Percentiles rank a stretch among this genome's conserved stretches.
phyloP scores from a whole-genome alignment of 2,797 vertebrate genomes.

The Danio aesculapii region DNA sequence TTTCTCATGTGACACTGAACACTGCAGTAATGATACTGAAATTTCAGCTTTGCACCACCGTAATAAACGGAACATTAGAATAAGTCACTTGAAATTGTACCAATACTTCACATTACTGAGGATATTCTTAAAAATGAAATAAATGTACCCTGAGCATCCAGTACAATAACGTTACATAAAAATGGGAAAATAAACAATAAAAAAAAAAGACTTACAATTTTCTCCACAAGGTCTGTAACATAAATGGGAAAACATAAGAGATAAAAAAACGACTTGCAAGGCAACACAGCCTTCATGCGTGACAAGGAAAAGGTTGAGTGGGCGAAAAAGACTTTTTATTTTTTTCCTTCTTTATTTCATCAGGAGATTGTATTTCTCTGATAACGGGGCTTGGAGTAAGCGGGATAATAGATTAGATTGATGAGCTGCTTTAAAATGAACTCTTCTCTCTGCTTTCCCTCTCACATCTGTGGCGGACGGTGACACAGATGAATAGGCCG shows the following conservation, averaged over 20 bases:
- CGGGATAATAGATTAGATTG: conserved; percentile 64
- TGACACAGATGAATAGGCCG: conserved; percentile 81
- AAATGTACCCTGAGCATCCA: too few relatives aligned
- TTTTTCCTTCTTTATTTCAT: conserved; percentile 17
- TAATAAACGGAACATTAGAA: too few relatives aligned
- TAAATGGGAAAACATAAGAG: conserved; percentile 22
- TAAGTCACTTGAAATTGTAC: too few relatives aligned
- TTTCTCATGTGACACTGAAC: too few relatives aligned
- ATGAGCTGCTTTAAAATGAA: conserved; percentile 74
- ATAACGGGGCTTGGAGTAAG: conserved; percentile 58
- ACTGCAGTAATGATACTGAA: too few relatives aligned
- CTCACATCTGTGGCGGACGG: conserved; percentile 74
- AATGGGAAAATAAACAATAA: not conserved
- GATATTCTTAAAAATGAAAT: too few relatives aligned
- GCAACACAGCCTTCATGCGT: conserved; percentile 7
- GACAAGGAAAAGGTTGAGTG: conserved; percentile 38
- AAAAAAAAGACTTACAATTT: not conserved
- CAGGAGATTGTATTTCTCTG: conserved; percentile 52
- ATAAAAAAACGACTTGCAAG: not conserved
- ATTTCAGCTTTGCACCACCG: too few relatives aligned
- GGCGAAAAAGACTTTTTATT: conserved; percentile 37
- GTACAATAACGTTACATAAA: too few relatives aligned
- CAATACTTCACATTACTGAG: too few relatives aligned
- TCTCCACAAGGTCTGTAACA: conserved; percentile 15
- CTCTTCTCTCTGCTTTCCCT: conserved; percentile 63